Percentiles rank a stretch among this genome's conserved stretches.
Evolutionary conservation across 2,888 invertebrate genomes (phyloP).

Genomic region (Dolichopus griseipennis): DNA sequence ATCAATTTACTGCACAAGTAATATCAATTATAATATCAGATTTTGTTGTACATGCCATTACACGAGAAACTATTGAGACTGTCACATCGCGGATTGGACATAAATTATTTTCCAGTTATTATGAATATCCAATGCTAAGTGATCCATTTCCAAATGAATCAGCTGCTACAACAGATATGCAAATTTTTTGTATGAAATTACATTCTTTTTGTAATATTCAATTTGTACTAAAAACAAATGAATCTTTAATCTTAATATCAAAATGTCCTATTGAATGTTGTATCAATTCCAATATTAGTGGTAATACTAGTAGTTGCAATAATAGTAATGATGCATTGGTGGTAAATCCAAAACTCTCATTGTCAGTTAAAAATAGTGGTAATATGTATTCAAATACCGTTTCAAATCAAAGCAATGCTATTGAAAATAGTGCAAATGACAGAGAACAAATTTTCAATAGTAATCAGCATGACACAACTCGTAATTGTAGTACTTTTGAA

Average conservation of each 20-base stretch:
- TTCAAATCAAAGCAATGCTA: too few species aligned
- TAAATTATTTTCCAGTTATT: slow-evolving; percentile 47
- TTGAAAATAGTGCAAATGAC: neutral
- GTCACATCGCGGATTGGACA: slow-evolving; percentile 61
- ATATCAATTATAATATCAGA: slow-evolving; percentile 57
- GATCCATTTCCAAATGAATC: slow-evolving; percentile 39
- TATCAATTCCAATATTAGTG: neutral
- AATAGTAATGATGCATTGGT: neutral
- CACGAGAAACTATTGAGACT: slow-evolving; percentile 66
- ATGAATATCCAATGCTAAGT: slow-evolving; percentile 39
- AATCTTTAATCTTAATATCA: slow-evolving; percentile 38
- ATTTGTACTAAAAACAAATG: slow-evolving; percentile 35
- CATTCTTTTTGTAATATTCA: slow-evolving; percentile 39
- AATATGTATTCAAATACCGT: too few species aligned
- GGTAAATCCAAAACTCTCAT: neutral
- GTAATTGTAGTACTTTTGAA: neutral
- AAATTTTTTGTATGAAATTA: slow-evolving; percentile 39
- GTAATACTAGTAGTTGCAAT: neutral
- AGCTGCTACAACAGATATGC: slow-evolving; percentile 36
- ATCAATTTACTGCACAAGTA: slow-evolving; percentile 64
- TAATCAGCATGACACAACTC: neutral
- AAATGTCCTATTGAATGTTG: slow-evolving; percentile 19
- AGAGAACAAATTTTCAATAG: neutral
- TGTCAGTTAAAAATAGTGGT: neutral
- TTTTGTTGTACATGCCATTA: slow-evolving; percentile 62